Evolutionary conservation across 2,888 invertebrate genomes (phyloP).

Genomic region (Nesidiocoris tenuis): DNA sequence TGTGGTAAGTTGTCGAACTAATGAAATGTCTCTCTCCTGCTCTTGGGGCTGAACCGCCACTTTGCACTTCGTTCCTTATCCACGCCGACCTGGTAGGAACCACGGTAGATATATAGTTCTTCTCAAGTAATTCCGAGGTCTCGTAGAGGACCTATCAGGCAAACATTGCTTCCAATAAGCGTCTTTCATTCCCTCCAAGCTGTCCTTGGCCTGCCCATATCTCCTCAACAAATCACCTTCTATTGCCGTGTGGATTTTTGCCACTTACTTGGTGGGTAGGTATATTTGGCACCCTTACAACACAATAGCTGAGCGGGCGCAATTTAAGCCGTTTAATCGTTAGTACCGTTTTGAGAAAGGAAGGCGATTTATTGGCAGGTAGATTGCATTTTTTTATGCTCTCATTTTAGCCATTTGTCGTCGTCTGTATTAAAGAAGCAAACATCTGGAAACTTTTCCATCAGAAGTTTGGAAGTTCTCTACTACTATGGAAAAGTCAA

Average conservation of each 20-base stretch:
- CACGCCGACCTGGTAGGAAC: neutral
- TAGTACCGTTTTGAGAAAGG: no score
- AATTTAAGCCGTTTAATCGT: no score
- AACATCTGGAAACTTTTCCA: no score
- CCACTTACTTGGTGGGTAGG: slow-evolving; percentile 2
- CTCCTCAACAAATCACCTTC: slow-evolving; percentile 21
- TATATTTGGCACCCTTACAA: slow-evolving; percentile 14
- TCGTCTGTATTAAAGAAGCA: no score
- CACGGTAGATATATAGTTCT: slow-evolving; percentile 38
- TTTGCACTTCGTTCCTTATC: neutral
- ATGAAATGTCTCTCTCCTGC: slow-evolving; percentile 32
- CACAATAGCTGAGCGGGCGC: slow-evolving; percentile 24
- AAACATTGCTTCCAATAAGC: slow-evolving; percentile 37
- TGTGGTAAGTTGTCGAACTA: slow-evolving; percentile 27
- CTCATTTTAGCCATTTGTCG: no score
- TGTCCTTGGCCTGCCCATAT: neutral
- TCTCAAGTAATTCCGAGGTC: slow-evolving; percentile 38
- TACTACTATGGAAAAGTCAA: no score
- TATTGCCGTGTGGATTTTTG: slow-evolving; percentile 24
- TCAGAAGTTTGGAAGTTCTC: no score
- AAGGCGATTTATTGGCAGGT: no score
- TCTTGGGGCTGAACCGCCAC: slow-evolving; percentile 4
- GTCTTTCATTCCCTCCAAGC: neutral
- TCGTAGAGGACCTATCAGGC: slow-evolving; percentile 34
- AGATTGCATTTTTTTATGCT: no score